Conservation (phyloP, 2,888 invertebrate genomes). For the Drosophila prostipennis region DNA sequence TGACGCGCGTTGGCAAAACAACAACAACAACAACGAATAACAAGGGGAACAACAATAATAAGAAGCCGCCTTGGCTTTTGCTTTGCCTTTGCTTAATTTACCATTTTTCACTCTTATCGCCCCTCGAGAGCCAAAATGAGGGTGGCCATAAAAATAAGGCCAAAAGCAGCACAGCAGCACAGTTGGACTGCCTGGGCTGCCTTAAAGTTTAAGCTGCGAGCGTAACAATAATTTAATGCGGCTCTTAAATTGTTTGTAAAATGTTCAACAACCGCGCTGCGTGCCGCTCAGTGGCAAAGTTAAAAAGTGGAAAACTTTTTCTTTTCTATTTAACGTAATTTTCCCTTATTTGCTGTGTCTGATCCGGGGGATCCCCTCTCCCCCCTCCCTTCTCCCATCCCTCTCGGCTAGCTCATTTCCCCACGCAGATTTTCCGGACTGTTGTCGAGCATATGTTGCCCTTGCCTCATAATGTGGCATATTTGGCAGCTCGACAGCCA, state of each 20-base stretch:
- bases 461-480: constrained; percentile 76
- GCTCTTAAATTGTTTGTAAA: constrained; percentile 78
- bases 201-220: constrained; percentile 72
- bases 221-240: constrained; percentile 81
- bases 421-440: constrained; percentile 45
- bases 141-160: constrained; percentile 72
- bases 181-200: constrained; percentile 60
- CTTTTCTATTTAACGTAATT: constrained; percentile 81
- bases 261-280: constrained; percentile 73
- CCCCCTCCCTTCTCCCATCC: not conserved
- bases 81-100: constrained; percentile 80
- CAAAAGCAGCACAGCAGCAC: constrained; percentile 26
- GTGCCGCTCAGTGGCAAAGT: constrained; percentile 53
- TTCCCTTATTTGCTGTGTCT: constrained; percentile 73
- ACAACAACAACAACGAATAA: not conserved
- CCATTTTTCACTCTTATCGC: constrained; percentile 80
- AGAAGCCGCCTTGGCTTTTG: constrained; percentile 60
- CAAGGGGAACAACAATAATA: constrained; percentile 45
- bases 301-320: constrained; percentile 80
- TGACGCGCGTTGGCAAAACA: constrained; percentile 61
- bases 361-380: constrained; percentile 4
- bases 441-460: constrained; percentile 72
- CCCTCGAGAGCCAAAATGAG: constrained; percentile 23
- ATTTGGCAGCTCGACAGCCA: constrained; percentile 50
- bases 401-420: constrained; percentile 49